Conservation (phyloP, 1,140 invertebrate species). For the Orius insidiosus region DNA sequence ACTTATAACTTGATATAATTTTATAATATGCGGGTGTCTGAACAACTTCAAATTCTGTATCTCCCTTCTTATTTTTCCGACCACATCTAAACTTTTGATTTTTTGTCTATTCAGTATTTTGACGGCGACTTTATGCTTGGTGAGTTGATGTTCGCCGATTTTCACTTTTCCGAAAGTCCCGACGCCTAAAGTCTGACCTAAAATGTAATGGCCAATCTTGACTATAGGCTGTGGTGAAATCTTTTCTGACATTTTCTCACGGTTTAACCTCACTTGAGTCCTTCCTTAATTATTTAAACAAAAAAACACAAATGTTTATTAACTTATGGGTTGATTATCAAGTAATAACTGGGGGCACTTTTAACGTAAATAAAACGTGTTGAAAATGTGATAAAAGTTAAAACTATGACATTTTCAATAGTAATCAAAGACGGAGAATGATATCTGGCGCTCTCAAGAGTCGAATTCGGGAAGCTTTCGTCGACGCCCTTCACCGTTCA, state of each 20-base stretch:
- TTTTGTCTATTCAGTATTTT: conserved; percentile 97
- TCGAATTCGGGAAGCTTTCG: too few relatives aligned
- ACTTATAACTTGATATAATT: conserved; percentile 87
- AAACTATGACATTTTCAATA: too few relatives aligned
- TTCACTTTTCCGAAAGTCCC: conserved; percentile 94
- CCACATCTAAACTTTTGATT: conserved; percentile 97
- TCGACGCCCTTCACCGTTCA: too few relatives aligned
- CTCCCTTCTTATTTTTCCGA: conserved; percentile 94
- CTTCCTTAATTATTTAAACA: too few relatives aligned
- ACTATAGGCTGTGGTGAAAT: conserved; percentile 49
- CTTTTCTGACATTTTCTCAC: conserved; percentile 17
- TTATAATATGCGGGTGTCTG: conserved; percentile 98
- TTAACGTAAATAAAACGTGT: too few relatives aligned
- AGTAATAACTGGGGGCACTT: too few relatives aligned
- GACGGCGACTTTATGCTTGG: conserved; percentile 95
- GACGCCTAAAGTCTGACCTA: conserved; percentile 76
- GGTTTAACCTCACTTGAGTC: too few relatives aligned
- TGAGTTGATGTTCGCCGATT: conserved; percentile 93
- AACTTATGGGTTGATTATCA: too few relatives aligned
- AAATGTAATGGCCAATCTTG: conserved; percentile 82
- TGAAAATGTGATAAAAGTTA: too few relatives aligned
- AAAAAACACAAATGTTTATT: too few relatives aligned
- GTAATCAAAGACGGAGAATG: too few relatives aligned
- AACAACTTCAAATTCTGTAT: conserved; percentile 99
- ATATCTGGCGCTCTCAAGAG: too few relatives aligned